A percentile compares a stretch with the other conserved stretches of the same genome.
phyloP scores from a whole-genome alignment of 2,888 invertebrate genomes.

The Pecten maximus region DNA sequence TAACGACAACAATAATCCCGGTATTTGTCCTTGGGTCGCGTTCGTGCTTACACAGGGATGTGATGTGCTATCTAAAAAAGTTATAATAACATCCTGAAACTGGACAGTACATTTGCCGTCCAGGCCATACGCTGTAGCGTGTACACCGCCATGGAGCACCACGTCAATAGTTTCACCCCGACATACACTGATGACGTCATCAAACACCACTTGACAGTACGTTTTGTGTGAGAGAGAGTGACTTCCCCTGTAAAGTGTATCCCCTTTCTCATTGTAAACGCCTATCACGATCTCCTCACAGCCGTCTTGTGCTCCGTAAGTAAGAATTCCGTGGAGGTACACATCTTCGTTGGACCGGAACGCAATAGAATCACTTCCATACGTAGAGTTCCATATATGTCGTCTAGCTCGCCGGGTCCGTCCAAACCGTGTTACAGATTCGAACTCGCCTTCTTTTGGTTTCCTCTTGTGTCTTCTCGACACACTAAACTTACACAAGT shows the following conservation, averaged over 20 bases:
- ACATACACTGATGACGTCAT: neutral
- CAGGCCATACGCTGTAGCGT: neutral
- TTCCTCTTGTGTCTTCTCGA: neutral
- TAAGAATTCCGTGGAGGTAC: neutral
- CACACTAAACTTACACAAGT: neutral
- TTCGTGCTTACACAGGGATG: neutral
- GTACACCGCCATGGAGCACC: neutral
- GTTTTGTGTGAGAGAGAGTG: neutral
- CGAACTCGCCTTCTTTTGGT: neutral
- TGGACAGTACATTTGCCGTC: neutral
- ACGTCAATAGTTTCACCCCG: neutral
- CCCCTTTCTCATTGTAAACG: neutral
- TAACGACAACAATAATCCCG: neutral
- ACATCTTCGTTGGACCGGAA: neutral
- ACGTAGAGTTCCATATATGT: neutral
- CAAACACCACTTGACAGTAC: neutral
- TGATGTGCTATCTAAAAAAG: neutral
- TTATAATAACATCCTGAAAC: neutral
- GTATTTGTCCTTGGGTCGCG: neutral
- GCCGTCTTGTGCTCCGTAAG: neutral
- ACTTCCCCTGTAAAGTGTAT: neutral
- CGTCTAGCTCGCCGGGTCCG: neutral
- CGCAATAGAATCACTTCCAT: neutral
- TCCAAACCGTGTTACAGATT: neutral
- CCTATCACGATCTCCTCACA: neutral